phyloP scores from a whole-genome alignment of 2,888 invertebrate genomes.

The Seira musarum region DNA sequence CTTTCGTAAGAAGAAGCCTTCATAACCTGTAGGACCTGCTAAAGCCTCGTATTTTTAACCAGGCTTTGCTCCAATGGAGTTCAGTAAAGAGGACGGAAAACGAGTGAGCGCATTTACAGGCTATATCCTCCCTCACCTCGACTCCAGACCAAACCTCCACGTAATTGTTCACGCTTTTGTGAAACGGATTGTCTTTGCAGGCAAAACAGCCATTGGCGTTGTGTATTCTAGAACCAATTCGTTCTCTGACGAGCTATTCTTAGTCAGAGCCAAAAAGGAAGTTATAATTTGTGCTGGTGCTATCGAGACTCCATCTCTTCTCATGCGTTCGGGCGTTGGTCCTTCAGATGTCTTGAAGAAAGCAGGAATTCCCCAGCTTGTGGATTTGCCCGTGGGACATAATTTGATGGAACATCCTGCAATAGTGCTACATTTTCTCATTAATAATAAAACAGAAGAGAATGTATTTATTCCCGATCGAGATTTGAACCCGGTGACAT shows the following conservation, averaged over 20 bases:
- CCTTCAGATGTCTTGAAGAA: slow-evolving; percentile 10
- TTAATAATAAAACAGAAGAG: not conserved
- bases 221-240: not conserved
- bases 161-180: slow-evolving; percentile 7
- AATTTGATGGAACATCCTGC: slow-evolving; percentile 30
- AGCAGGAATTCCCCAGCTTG: not conserved
- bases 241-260: not conserved
- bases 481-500: slow-evolving; percentile 17
- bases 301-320: slow-evolving; percentile 1
- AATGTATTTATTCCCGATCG: not conserved
- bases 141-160: not conserved
- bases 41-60: not conserved
- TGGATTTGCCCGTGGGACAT: slow-evolving; percentile 20
- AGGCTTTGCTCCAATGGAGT: slow-evolving; percentile 21
- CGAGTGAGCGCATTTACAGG: slow-evolving; percentile 23
- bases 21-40: slow-evolving; percentile 11
- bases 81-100: slow-evolving; percentile 9
- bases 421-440: not conserved
- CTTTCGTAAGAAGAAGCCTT: not conserved
- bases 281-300: slow-evolving; percentile 32
- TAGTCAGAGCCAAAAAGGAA: slow-evolving; percentile 13
- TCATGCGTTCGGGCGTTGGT: slow-evolving; percentile 42
- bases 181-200: slow-evolving; percentile 15
- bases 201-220: slow-evolving; percentile 19
- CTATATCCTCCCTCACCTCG: slow-evolving; percentile 2